phyloP scores from a whole-genome alignment of 2,888 invertebrate species.

The Camptogramma bilineatum region DNA sequence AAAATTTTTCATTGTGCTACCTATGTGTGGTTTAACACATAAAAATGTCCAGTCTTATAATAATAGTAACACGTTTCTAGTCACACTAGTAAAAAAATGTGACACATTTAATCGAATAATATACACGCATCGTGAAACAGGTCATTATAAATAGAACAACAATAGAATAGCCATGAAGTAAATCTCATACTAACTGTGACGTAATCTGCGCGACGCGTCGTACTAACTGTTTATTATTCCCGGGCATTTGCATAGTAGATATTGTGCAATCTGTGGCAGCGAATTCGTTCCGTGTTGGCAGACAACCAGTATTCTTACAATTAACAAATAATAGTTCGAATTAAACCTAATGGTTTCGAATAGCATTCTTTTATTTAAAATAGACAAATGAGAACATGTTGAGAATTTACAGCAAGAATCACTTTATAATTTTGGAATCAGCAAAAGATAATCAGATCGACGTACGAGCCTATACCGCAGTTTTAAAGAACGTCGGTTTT shows the following conservation, averaged over 20 bases:
- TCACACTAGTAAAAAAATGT: background rate
- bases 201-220: conserved; percentile 4
- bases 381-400: background rate
- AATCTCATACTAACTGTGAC: conserved; percentile 3
- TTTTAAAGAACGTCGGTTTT: too few species aligned
- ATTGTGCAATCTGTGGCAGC: conserved; percentile 1
- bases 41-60: too few species aligned
- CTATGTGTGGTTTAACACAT: too few species aligned
- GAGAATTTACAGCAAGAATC: background rate
- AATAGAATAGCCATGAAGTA: conserved; percentile 15
- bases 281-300: conserved; percentile 27
- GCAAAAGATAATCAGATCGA: too few species aligned
- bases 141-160: conserved; percentile 15
- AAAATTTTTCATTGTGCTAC: too few species aligned
- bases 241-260: background rate
- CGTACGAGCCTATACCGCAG: too few species aligned
- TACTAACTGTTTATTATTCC: conserved; percentile 14
- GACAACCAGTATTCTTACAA: conserved; percentile 25
- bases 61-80: background rate
- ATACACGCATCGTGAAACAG: background rate
- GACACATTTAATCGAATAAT: background rate
- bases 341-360: conserved; percentile 16
- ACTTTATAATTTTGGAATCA: too few species aligned
- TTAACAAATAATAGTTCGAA: conserved; percentile 25
- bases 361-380: conserved; percentile 18